A percentile compares a stretch with the other conserved stretches of the same genome.
Evolutionary conservation across 1,140 invertebrate species (phyloP).

Genomic region (Wasmannia auropunctata): DNA sequence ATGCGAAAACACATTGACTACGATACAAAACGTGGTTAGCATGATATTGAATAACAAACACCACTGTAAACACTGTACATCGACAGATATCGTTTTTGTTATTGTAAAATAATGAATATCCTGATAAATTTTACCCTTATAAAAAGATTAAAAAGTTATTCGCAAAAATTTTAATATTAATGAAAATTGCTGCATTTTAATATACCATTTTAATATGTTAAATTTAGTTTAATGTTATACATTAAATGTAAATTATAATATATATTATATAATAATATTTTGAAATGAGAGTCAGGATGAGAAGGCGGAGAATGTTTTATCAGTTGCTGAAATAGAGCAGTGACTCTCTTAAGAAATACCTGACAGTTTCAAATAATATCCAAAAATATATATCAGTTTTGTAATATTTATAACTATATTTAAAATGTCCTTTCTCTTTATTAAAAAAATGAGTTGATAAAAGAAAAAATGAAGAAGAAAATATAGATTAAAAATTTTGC

Average conservation of each 20-base stretch:
- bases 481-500: background rate
- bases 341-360: background rate
- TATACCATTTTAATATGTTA: background rate
- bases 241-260: background rate
- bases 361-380: background rate
- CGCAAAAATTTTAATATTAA: background rate
- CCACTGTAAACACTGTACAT: background rate
- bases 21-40: background rate
- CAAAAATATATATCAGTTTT: background rate
- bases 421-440: background rate
- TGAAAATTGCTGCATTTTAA: background rate
- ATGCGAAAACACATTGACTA: background rate
- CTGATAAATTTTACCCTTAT: background rate
- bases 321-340: background rate
- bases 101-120: background rate
- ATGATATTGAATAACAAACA: background rate
- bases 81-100: background rate
- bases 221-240: background rate
- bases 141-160: constrained; percentile 2
- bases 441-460: background rate
- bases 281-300: background rate
- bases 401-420: background rate
- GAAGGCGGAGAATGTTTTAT: background rate
- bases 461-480: background rate
- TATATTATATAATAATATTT: background rate